Evolutionary conservation across 1,140 invertebrate genomes (phyloP), one percentile per base, ranked within the genome.

Genomic region (Bombus waltoni): DNA sequence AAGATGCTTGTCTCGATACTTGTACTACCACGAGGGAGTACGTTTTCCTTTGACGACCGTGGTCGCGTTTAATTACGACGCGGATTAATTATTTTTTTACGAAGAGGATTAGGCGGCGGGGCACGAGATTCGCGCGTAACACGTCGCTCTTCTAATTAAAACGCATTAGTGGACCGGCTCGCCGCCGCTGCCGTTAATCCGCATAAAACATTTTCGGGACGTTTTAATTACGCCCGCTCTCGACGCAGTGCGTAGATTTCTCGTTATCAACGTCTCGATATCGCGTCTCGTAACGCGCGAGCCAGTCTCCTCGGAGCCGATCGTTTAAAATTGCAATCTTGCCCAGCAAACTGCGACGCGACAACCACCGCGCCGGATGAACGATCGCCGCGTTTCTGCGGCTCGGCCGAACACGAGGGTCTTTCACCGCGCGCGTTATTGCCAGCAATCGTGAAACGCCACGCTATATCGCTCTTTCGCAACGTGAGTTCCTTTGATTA

Each of bases 211-310:
- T 47, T 85, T 85, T 80, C 68, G 32, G 57, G 42, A 18, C 76
- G 35, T 79, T 85, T 85, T 85, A 80, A 85, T 85, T 85, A 65
- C 65, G 38, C 15, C 18, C 28, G 28, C 15, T 40, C 1, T 53
- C 68, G 53, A 57, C 62, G 32, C 15, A 47, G 9, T 32, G 11
- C 42, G 47, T 38, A 62, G 32, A 84, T 79, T 62, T 72, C 68
- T 65, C 76, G 28, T 73, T 80, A 85, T 85, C 40, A 72, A 73
- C 40, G 76, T 70, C 68, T 38, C 76, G 83, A 85, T 83, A 83
- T 78, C 57, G 81, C 81, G 81, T 11, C 32, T 15, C 35, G 25
- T 22, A 53, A 53, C 47, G 47, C 47, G 47, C 1, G 1, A 8
- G 47, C 18, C n/a, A 35, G 22, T 8, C 28, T 66, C 13, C 65